phyloP scores from a whole-genome alignment of 2,888 invertebrate species.

The Ptilodon capucinus region DNA sequence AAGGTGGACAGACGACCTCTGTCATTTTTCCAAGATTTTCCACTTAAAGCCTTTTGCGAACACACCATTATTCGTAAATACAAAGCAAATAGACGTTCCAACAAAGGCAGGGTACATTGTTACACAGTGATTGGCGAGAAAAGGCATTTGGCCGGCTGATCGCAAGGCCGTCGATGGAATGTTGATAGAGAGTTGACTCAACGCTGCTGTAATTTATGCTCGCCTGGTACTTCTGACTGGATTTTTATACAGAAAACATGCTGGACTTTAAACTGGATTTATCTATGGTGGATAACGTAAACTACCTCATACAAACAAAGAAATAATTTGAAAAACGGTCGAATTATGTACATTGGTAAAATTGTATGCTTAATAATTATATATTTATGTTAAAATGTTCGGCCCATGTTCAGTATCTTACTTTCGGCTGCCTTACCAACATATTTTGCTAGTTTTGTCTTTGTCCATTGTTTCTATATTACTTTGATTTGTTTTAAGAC shows the following conservation, averaged over 20 bases:
- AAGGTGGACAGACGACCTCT: slow-evolving; percentile 12
- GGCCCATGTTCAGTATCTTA: too few relatives aligned
- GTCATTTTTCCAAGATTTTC: slow-evolving; percentile 6
- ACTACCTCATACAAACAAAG: too few relatives aligned
- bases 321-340: too few relatives aligned
- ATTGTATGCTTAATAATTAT: too few relatives aligned
- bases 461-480: too few relatives aligned
- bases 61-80: slow-evolving; percentile 12
- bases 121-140: slow-evolving; percentile 32
- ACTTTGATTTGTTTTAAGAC: too few relatives aligned
- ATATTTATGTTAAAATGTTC: too few relatives aligned
- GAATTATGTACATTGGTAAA: too few relatives aligned
- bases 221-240: slow-evolving; percentile 35
- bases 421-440: too few relatives aligned
- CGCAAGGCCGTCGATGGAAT: slow-evolving; percentile 60
- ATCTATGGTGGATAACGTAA: background rate
- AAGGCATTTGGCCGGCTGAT: slow-evolving; percentile 46
- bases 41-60: slow-evolving; percentile 12
- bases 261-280: background rate
- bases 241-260: slow-evolving; percentile 12
- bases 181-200: slow-evolving; percentile 64
- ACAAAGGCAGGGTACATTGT: slow-evolving; percentile 36
- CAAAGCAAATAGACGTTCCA: slow-evolving; percentile 19
- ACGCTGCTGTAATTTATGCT: slow-evolving; percentile 43
- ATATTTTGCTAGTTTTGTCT: too few relatives aligned